A percentile compares a stretch with the other conserved stretches of the same genome.
Conservation (phyloP, 2,888 invertebrate species). For the Tipula lateralis region DNA sequence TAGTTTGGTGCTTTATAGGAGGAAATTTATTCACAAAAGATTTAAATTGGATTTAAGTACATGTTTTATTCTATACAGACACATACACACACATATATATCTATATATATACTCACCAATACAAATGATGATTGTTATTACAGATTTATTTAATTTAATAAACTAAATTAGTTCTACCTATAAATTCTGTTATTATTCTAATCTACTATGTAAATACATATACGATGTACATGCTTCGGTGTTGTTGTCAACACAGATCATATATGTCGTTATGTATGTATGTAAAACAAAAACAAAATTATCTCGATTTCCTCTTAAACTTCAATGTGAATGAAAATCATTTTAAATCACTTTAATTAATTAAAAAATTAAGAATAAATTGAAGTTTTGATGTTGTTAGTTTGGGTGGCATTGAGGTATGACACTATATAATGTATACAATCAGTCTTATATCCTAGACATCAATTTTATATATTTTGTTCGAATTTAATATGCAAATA, state of each 20-base stretch:
- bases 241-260: background rate
- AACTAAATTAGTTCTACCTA: constrained; percentile 11
- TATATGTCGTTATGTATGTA: background rate
- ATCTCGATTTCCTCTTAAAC: constrained; percentile 4
- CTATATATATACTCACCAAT: background rate
- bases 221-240: background rate
- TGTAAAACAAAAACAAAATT: background rate
- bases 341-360: constrained; percentile 19
- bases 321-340: background rate
- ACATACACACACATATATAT: background rate
- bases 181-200: background rate
- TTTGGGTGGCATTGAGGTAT: background rate
- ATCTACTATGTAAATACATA: background rate
- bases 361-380: background rate
- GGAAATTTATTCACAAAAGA: background rate
- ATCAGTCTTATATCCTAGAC: background rate
- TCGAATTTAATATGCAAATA: background rate
- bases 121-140: background rate
- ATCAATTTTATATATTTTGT: background rate
- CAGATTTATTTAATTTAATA: background rate
- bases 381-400: background rate
- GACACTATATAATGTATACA: background rate
- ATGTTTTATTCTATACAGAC: background rate
- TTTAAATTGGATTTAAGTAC: background rate
- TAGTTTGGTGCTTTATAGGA: background rate